Evolutionary conservation across 2,113 vertebrate genomes (phyloP), one percentile per base, ranked within the genome.

Genomic region (Thryonomys swinderianus): DNA sequence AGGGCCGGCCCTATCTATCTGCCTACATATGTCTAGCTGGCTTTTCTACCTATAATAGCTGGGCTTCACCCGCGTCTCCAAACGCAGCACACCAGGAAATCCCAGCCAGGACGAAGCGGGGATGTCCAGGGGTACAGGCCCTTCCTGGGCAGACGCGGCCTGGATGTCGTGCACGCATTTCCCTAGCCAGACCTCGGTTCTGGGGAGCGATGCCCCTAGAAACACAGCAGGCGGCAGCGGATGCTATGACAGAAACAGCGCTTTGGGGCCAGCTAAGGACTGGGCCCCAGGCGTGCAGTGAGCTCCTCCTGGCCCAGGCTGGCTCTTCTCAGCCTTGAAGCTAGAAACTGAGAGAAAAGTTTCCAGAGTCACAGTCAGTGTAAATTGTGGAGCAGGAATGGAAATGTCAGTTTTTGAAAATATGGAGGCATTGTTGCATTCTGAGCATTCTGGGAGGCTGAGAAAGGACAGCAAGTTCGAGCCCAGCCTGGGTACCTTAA

Each of bases 71-170:
- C n/a, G n/a, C n/a, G n/a, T n/a, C n/a, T n/a, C n/a, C n/a, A n/a
- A n/a, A n/a, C n/a, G n/a, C n/a, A n/a, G n/a, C n/a, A n/a, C n/a
- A n/a, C n/a, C n/a, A n/a, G n/a, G n/a, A n/a, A n/a, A n/a, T n/a
- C n/a, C n/a, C n/a, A n/a, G n/a, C n/a, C n/a, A n/a, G n/a, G n/a
- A n/a, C n/a, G n/a, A n/a, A n/a, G n/a, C n/a, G n/a, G n/a, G n/a
- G n/a, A n/a, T n/a, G n/a, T n/a, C n/a, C n/a, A 48, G 16, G 16
- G 45, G 17, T 48, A 3, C 55, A 37, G 0, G 2, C 20, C 2
- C 82, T 40, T n/a, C 53, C 64, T 7, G 1, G 1, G 2, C 5
- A n/a, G 32, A 53, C 14, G 2, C n/a, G 32, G n/a, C 20, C 11
- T 5, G 21, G 51, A 40, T 7, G 17, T 34, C 12, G 17, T 42